Conservation (phyloP, 2,113 vertebrate species). For the Reinhardtius hippoglossoides region DNA sequence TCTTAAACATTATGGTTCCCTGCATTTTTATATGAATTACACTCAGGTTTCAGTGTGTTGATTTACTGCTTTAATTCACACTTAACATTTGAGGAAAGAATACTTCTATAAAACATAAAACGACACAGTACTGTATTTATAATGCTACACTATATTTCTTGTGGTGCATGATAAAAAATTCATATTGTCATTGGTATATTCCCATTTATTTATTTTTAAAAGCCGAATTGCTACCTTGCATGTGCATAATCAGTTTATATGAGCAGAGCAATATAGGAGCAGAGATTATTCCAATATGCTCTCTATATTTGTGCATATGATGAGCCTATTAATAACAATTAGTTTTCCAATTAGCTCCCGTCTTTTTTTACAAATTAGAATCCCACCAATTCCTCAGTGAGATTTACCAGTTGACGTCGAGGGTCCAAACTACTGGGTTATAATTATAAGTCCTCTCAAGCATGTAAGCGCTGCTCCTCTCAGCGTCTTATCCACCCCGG, state of each 20-base stretch:
- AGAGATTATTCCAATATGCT: background rate
- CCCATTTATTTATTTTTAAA: background rate
- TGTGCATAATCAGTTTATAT: background rate
- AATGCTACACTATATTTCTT: background rate
- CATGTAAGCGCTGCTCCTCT: conserved; percentile 52
- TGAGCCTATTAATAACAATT: background rate
- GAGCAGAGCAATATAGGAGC: background rate
- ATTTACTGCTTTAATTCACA: background rate
- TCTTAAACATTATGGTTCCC: conserved; percentile 24
- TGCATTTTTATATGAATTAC: conserved; percentile 15
- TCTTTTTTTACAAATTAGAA: background rate
- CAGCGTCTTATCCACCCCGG: conserved; percentile 51
- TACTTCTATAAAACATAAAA: background rate
- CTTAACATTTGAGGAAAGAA: background rate
- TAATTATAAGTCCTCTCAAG: conserved; percentile 53
- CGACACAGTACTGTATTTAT: background rate
- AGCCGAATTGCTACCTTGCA: background rate
- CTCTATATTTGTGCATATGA: background rate
- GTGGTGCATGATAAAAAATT: background rate
- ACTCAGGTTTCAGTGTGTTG: background rate
- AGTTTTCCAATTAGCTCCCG: background rate
- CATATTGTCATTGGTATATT: background rate
- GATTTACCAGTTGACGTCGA: conserved; percentile 6
- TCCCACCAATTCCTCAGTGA: background rate
- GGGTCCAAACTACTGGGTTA: conserved; percentile 33